Conservation (phyloP, 2,113 vertebrate species). For the Morone chrysops region DNA sequence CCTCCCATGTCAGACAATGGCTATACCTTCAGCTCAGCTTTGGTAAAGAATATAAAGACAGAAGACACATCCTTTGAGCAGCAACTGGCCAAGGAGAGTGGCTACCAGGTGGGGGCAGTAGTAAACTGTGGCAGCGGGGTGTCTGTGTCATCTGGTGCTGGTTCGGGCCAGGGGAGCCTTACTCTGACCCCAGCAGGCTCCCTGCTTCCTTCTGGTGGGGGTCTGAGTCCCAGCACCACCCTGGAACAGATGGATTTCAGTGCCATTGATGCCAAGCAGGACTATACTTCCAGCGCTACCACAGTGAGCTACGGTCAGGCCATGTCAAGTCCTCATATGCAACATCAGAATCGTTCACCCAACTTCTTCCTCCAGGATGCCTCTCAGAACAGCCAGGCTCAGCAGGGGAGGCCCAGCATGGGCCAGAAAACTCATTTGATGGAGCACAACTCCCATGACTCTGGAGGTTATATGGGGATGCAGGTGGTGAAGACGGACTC, state of each 20-base stretch:
- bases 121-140: slow-evolving; percentile 81
- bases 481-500: slow-evolving; percentile 93
- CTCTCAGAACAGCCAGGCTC: slow-evolving; percentile 85
- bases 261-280: slow-evolving; percentile 97
- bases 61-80: slow-evolving; percentile 99
- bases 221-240: slow-evolving; percentile 97
- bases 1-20: slow-evolving; percentile 86
- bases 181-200: slow-evolving; percentile 89
- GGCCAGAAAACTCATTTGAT: slow-evolving; percentile 85
- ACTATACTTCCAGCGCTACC: slow-evolving; percentile 86
- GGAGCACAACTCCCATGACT: slow-evolving; percentile 85
- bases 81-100: slow-evolving; percentile 94
- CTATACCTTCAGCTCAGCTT: slow-evolving; percentile 89
- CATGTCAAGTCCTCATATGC: slow-evolving; percentile 91
- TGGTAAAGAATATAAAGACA: slow-evolving; percentile 96
- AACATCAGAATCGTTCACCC: slow-evolving; percentile 95
- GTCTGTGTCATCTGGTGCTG: slow-evolving; percentile 84
- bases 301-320: slow-evolving; percentile 89
- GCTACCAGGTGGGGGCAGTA: slow-evolving; percentile 83
- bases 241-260: slow-evolving; percentile 99
- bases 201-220: slow-evolving; percentile 95
- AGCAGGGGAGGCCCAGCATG: slow-evolving; percentile 77
- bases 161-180: slow-evolving; percentile 87
- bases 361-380: slow-evolving; percentile 98
- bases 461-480: slow-evolving; percentile 82